A percentile compares a stretch with the other conserved stretches of the same genome.
These are phyloP conservation scores for Caenorhabditis briggsae DNA, from an alignment of 1,140 invertebrate species.

Conservation along the genomic window DNA sequence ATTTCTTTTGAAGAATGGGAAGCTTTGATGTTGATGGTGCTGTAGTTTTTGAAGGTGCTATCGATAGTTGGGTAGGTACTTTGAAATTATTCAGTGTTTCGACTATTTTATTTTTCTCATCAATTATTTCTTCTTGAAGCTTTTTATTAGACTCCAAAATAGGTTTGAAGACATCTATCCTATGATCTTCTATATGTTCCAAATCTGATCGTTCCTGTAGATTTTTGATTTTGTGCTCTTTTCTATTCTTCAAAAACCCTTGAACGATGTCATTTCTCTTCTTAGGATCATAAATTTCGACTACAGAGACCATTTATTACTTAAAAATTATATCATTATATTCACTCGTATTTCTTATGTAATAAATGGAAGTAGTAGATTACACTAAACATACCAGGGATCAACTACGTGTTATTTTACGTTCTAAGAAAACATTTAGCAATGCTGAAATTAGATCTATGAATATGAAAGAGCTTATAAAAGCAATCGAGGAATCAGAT, in stretches of 20 bases:
- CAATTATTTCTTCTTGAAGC: conserved; percentile 64
- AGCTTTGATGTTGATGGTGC: no score
- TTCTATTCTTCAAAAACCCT: conserved; percentile 65
- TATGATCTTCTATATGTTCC: conserved; percentile 65
- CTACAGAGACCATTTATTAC: conserved; percentile 63
- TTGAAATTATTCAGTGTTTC: conserved; percentile 65
- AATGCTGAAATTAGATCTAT: no score
- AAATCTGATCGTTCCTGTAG: conserved; percentile 54
- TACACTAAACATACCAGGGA: background rate
- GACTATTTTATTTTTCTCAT: conserved; percentile 65
- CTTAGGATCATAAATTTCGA: conserved; percentile 67
- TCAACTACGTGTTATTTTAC: background rate
- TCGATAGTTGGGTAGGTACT: background rate
- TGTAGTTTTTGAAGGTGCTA: background rate
- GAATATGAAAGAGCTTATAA: no score
- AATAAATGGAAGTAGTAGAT: background rate
- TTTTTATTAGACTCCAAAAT: conserved; percentile 68
- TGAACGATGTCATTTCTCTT: conserved; percentile 66
- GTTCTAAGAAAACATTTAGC: background rate
- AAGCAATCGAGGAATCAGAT: no score
- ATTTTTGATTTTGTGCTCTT: conserved; percentile 64
- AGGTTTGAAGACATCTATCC: conserved; percentile 66
- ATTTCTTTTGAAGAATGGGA: conserved; percentile 1
- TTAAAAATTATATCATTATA: no score
- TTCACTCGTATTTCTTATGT: conserved; percentile 44